These are phyloP conservation scores for Ellobius talpinus DNA, from an alignment of 2,113 vertebrate species.

Conservation along the genomic window DNA sequence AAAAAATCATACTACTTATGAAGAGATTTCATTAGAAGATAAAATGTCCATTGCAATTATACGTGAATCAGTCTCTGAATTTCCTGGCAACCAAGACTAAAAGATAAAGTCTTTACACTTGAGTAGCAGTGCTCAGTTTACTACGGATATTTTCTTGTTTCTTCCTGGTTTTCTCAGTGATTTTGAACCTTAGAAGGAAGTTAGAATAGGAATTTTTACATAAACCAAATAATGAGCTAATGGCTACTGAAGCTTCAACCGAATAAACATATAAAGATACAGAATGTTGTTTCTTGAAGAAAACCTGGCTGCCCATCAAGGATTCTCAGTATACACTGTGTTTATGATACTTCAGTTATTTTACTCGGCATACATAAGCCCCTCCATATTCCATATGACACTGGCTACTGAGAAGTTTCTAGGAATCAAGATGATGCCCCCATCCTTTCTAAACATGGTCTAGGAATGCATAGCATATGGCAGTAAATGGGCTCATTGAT, in stretches of 20 bases:
- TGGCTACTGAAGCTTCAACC: conserved; percentile 18
- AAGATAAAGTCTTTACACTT: background rate
- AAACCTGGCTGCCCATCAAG: background rate
- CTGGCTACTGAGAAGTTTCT: background rate
- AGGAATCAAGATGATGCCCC: background rate
- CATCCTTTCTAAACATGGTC: background rate
- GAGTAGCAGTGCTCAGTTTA: background rate
- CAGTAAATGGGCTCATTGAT: background rate
- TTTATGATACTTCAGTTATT: background rate
- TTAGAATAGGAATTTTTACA: background rate
- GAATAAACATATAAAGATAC: background rate
- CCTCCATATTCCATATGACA: background rate
- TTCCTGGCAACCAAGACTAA: conserved; percentile 32
- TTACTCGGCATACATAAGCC: background rate
- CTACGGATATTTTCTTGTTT: conserved; percentile 17
- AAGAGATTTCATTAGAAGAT: conserved; percentile 45
- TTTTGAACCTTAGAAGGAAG: conserved; percentile 9
- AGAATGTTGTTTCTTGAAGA: background rate
- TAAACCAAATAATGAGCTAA: conserved; percentile 56
- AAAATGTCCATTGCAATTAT: conserved; percentile 31
- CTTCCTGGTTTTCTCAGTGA: background rate
- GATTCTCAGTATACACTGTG: background rate
- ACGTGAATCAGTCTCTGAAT: conserved; percentile 15
- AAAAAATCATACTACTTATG: background rate
- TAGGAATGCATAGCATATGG: background rate